These are phyloP conservation scores for Sinocyclocheilus rhinocerous DNA, from an alignment of 2,113 vertebrate genomes.

Conservation along the genomic window DNA sequence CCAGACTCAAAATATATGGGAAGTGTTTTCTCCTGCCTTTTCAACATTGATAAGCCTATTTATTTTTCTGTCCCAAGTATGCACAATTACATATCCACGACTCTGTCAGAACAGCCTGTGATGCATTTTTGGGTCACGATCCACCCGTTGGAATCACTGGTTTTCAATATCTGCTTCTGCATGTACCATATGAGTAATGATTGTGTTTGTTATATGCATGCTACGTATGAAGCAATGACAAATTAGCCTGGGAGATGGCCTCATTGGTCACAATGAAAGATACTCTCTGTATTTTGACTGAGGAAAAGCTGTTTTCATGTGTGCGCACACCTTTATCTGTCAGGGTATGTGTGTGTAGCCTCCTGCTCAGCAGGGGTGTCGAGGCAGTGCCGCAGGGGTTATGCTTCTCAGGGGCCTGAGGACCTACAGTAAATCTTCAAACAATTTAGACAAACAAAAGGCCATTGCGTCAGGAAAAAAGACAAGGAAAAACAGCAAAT, in stretches of 20 bases:
- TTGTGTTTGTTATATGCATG: constrained; percentile 36
- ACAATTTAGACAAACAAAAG: constrained; percentile 91
- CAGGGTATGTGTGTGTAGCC: constrained; percentile 71
- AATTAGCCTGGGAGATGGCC: constrained; percentile 86
- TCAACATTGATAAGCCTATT: background rate
- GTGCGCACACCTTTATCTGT: no score
- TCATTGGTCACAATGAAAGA: constrained; percentile 80
- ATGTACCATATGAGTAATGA: background rate
- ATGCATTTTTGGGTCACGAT: background rate
- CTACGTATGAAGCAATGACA: constrained; percentile 79
- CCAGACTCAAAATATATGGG: background rate
- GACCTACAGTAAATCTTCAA: constrained; percentile 90
- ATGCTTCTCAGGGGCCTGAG: constrained; percentile 81
- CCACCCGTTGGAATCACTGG: background rate
- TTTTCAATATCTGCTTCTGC: background rate
- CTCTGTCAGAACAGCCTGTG: background rate
- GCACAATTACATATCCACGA: background rate
- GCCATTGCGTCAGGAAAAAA: constrained; percentile 75
- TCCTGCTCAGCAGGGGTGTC: constrained; percentile 80
- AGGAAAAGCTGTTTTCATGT: constrained; percentile 57
- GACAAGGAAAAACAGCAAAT: constrained; percentile 89
- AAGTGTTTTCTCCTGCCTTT: background rate
- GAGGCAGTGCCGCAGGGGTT: constrained; percentile 77
- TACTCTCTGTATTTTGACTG: constrained; percentile 68
- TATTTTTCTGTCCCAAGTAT: background rate